phyloP scores from a whole-genome alignment of 2,888 invertebrate species.

The Fragum whitleyi region DNA sequence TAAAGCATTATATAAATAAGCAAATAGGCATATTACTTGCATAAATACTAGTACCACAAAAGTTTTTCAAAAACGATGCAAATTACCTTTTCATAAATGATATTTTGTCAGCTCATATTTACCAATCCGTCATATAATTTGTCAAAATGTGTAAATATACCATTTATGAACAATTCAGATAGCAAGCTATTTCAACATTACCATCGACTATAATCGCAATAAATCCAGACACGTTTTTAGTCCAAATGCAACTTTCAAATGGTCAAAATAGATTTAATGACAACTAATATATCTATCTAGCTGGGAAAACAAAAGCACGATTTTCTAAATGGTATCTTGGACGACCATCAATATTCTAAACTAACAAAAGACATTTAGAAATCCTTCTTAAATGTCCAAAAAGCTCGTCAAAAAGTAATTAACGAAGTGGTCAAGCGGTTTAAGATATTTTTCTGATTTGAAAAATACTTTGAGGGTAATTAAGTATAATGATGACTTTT shows the following conservation, averaged over 20 bases:
- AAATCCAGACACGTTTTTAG: background rate
- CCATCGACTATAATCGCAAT: too few species aligned
- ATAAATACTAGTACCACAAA: too few species aligned
- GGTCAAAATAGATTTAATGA: background rate
- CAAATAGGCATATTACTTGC: too few species aligned
- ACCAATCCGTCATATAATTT: too few species aligned
- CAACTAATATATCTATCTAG: background rate
- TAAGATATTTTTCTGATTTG: slow-evolving; percentile 29
- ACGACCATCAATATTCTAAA: slow-evolving; percentile 20
- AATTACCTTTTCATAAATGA: too few species aligned
- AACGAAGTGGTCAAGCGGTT: slow-evolving; percentile 57
- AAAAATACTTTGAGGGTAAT: slow-evolving; percentile 21
- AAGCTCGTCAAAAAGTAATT: slow-evolving; percentile 57
- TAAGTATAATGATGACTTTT: slow-evolving; percentile 38
- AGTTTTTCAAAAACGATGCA: too few species aligned
- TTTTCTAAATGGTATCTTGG: slow-evolving; percentile 8
- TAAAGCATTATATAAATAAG: too few species aligned
- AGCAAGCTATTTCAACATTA: too few species aligned
- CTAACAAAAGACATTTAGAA: slow-evolving; percentile 9
- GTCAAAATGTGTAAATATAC: too few species aligned
- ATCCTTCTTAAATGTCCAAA: slow-evolving; percentile 27
- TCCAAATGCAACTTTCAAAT: slow-evolving; percentile 1
- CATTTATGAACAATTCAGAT: too few species aligned
- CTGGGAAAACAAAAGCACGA: background rate
- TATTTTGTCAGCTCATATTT: too few species aligned